Base-by-base conservation (phyloP, 1,140 invertebrate genomes). In the Heliconius melpomene region DNA sequence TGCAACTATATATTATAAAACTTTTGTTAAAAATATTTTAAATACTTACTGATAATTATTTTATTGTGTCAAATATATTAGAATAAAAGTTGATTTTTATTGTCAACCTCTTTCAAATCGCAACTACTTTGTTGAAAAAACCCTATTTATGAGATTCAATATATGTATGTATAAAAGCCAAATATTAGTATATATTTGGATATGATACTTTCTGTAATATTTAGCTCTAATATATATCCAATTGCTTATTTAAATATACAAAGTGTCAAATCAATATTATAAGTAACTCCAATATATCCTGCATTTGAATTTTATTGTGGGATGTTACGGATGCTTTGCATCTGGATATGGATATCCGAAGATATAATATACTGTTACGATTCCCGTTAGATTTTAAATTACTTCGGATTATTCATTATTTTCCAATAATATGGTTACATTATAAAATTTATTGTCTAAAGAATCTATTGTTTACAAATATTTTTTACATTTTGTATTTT, bases 51-150 rank as follows among this genome's bases (percentile, higher is more conserved):
- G 9, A 60, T 60, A 60, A n/a, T 60, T 60, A 66, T 66, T 66
- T 66, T 29, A 66, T 29, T 66, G 60, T 66, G 60, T 26, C 23
- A 16, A 66, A 66, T 66, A 66, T 66, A 16, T 66, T 66, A 66
- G n/a, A 66, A 26, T 66, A 66, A 66, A 66, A 66, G 60, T 29
- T 66, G 60, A 66, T 66, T 29, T 66, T 66, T 66, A 66, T 66
- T 66, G 60, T 66, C 60, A 66, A 66, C 60, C 26, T 66, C 60
- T 66, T 60, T 60, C 54, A 13, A 29, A n/a, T 26, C 60, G n/a
- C 23, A 60, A 23, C 7, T n/a, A n/a, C n/a, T 29, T 66, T 66
- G 23, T 29, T 66, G 9, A 11, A 23, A 20, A 18, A 6, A 50
- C 13, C 50, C 50, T 20, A 52, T 52, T 20, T 52, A 20, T 52